These are phyloP conservation scores for Caenorhabditis sinica DNA, from an alignment of 2,888 invertebrate genomes.

Conservation along the genomic window DNA sequence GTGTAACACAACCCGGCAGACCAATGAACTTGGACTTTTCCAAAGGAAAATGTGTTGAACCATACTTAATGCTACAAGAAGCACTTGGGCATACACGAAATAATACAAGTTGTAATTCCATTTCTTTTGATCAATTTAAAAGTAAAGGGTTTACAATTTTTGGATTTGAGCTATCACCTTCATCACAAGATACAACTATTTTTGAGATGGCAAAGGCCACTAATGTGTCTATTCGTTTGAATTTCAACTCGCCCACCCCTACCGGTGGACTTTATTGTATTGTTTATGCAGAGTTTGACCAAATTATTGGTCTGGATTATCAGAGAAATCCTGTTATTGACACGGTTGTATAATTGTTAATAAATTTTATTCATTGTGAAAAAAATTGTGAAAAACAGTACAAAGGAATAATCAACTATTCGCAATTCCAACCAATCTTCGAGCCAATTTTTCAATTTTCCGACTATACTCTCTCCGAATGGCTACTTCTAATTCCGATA, in stretches of 20 bases:
- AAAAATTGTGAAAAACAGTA: not conserved
- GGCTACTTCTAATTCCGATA: not conserved
- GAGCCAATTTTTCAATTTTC: constrained; percentile 12
- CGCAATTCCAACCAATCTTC: not conserved
- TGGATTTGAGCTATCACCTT: constrained; percentile 27
- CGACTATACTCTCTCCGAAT: no score
- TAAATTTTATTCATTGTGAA: not conserved
- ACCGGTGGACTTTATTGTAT: constrained; percentile 28
- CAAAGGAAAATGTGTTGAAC: constrained; percentile 4
- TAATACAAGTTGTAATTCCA: constrained; percentile 23
- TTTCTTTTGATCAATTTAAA: constrained; percentile 21
- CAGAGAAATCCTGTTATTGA: constrained; percentile 26
- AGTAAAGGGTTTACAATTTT: constrained; percentile 10
- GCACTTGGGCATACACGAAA: constrained; percentile 25
- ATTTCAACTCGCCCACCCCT: constrained; percentile 3
- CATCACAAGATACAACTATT: not conserved
- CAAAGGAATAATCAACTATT: not conserved
- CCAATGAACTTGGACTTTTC: constrained; percentile 33
- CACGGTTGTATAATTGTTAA: not conserved
- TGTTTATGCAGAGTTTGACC: constrained; percentile 25
- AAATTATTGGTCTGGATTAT: not conserved
- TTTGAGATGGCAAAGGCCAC: constrained; percentile 17
- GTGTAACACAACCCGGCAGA: constrained; percentile 15
- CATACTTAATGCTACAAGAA: constrained; percentile 23
- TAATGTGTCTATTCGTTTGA: constrained; percentile 18